These are phyloP conservation scores for Herminia tarsipennalis DNA, from an alignment of 2,888 invertebrate species.

Conservation along the genomic window DNA sequence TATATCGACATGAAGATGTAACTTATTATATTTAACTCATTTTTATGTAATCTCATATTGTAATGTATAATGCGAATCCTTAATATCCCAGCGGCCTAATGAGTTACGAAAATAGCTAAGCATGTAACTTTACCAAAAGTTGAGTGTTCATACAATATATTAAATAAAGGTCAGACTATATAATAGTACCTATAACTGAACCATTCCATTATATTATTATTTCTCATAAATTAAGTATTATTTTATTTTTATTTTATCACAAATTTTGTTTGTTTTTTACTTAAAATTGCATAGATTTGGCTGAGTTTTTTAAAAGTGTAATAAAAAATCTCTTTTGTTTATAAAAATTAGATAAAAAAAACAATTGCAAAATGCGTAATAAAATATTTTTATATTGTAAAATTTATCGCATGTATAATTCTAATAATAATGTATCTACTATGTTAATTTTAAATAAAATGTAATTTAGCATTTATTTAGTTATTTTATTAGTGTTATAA, in stretches of 20 bases:
- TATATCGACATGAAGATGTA: constrained; percentile 19
- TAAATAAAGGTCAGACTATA: constrained; percentile 43
- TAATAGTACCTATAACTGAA: constrained; percentile 51
- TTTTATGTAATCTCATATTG: constrained; percentile 73
- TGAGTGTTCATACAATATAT: constrained; percentile 64
- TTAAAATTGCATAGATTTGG: constrained; percentile 33
- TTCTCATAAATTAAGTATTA: constrained; percentile 30
- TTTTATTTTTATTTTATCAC: constrained; percentile 30
- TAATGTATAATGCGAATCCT: constrained; percentile 48
- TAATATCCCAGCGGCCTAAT: constrained; percentile 55
- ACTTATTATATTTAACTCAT: constrained; percentile 34
- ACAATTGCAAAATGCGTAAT: constrained; percentile 57
- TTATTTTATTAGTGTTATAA: constrained; percentile 44
- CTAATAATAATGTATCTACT: constrained; percentile 68
- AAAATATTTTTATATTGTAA: constrained; percentile 81
- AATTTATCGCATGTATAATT: constrained; percentile 76
- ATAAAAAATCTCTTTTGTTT: constrained; percentile 33
- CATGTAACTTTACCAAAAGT: constrained; percentile 62
- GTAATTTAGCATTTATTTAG: constrained; percentile 72
- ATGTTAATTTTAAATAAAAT: constrained; percentile 76
- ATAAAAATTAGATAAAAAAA: constrained; percentile 31
- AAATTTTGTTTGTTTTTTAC: constrained; percentile 26
- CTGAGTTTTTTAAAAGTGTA: constrained; percentile 24
- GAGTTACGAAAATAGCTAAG: constrained; percentile 31
- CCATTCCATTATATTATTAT: constrained; percentile 60